Evolutionary conservation across 2,113 vertebrate species (phyloP).

Genomic region (Todiramphus saurophagus): DNA sequence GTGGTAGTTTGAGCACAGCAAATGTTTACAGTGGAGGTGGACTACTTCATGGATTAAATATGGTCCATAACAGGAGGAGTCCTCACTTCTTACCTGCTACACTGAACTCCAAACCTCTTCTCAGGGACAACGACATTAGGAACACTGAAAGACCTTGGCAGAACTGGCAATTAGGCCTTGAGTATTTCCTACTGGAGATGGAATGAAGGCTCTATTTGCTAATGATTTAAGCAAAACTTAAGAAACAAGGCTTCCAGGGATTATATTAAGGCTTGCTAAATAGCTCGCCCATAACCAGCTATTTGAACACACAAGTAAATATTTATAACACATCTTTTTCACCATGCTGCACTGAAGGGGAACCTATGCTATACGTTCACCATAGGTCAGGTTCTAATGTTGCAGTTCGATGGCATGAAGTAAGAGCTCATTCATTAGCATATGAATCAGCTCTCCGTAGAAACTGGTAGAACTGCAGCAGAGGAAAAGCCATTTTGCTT

Average conservation of each 20-base stretch:
- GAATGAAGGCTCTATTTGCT: background rate
- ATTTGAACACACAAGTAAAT: background rate
- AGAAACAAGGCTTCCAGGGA: background rate
- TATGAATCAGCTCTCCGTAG: slow-evolving; percentile 57
- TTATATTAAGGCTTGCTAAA: background rate
- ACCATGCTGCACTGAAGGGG: background rate
- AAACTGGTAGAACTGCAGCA: slow-evolving; percentile 43
- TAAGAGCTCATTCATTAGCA: slow-evolving; percentile 57
- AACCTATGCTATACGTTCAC: background rate
- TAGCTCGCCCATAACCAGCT: background rate
- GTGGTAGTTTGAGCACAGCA: background rate
- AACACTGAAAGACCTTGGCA: background rate
- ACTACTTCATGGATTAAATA: background rate
- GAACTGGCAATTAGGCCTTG: background rate
- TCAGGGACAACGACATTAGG: background rate
- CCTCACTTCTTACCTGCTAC: background rate
- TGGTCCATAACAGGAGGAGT: accelerated
- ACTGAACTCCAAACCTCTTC: background rate
- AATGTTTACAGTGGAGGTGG: background rate
- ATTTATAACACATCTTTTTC: background rate
- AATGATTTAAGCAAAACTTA: background rate
- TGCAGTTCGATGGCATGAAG: background rate
- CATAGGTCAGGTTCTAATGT: background rate
- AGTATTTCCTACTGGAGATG: background rate
- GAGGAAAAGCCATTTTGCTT: slow-evolving; percentile 53